phyloP scores from a whole-genome alignment of 2,797 vertebrate species.

The Tadarida brasiliensis region DNA sequence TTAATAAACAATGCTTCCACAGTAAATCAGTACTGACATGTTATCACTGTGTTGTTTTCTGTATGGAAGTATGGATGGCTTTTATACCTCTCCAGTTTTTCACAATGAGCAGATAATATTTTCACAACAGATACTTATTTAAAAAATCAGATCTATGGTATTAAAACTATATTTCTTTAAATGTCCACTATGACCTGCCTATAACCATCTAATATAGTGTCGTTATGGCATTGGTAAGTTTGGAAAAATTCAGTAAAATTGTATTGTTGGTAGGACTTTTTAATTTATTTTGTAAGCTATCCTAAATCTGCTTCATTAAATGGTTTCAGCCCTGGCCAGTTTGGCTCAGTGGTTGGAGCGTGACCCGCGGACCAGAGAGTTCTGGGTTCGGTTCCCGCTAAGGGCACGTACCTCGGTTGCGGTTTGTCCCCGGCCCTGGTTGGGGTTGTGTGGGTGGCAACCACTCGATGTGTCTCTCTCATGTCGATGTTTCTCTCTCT shows the following conservation, averaged over 20 bases:
- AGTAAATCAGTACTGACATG: not conserved
- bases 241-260: constrained; percentile 38
- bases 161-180: constrained; percentile 39
- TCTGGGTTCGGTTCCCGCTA: no score
- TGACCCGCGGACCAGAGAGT: no score
- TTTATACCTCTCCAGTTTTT: not conserved
- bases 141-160: not conserved
- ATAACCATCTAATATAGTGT: not conserved
- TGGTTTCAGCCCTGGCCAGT: no score
- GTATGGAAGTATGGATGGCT: not conserved
- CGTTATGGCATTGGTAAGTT: not conserved
- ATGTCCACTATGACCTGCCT: not conserved
- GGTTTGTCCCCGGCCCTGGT: no score
- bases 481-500: no score
- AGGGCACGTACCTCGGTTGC: no score
- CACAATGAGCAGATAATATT: not conserved
- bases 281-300: constrained; percentile 45
- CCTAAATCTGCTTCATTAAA: constrained; percentile 24
- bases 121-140: constrained; percentile 27
- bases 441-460: no score
- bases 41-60: not conserved
- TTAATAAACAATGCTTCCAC: not conserved
- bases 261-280: constrained; percentile 34
- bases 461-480: no score
- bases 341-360: no score